Conservation (phyloP, 2,797 vertebrate genomes). For the Ambastaia sidthimunki region DNA sequence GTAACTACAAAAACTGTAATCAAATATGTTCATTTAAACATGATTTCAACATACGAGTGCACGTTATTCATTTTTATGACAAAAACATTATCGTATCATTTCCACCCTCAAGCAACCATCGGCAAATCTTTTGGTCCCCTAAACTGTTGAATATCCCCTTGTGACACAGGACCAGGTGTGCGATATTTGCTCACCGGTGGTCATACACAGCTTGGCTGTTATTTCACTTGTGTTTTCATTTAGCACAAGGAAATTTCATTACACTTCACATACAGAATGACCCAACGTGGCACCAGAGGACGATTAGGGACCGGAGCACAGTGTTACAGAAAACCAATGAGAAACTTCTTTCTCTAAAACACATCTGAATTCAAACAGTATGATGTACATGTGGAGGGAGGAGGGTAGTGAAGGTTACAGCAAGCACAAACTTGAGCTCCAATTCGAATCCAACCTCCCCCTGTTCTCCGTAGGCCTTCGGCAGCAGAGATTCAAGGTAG, state of each 20-base stretch:
- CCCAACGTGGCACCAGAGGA: conserved; percentile 73
- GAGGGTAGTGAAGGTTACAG: conserved; percentile 67
- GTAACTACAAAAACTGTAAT: conserved; percentile 47
- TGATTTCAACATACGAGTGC: conserved; percentile 10
- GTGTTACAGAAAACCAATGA: conserved; percentile 75
- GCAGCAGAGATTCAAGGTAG: conserved; percentile 79
- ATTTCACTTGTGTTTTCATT: conserved; percentile 79
- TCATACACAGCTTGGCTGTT: conserved; percentile 64
- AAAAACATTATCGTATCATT: conserved; percentile 41
- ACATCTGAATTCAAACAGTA: conserved; percentile 78
- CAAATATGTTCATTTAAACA: conserved; percentile 37
- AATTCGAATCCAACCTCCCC: conserved; percentile 65
- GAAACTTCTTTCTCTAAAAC: conserved; percentile 74
- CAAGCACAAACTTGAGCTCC: conserved; percentile 75
- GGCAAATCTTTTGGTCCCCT: conserved; percentile 37
- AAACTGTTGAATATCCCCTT: conserved; percentile 42
- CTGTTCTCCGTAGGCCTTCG: conserved; percentile 62
- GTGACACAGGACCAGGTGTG: conserved; percentile 56
- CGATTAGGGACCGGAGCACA: conserved; percentile 73
- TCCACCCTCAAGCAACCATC: conserved; percentile 20
- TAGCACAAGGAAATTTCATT: conserved; percentile 81
- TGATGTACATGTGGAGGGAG: conserved; percentile 63
- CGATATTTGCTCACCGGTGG: conserved; percentile 61
- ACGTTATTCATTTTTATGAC: conserved; percentile 39
- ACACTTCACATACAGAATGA: conserved; percentile 79